Conservation (phyloP, 2,113 vertebrate species). For the Ochotona princeps region DNA sequence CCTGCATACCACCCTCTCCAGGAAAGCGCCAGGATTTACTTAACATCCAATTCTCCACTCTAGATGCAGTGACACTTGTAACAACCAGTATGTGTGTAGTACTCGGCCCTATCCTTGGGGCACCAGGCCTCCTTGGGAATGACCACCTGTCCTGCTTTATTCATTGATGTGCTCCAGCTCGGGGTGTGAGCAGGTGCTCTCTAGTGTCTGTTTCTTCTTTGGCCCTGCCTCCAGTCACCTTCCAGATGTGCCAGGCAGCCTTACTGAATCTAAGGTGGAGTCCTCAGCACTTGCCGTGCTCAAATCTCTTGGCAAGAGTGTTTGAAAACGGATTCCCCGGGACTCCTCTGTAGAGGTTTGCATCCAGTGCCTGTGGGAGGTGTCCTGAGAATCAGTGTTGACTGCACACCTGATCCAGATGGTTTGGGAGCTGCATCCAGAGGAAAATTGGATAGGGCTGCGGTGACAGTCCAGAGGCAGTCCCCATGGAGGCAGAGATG, state of each 20-base stretch:
- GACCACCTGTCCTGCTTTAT: background rate
- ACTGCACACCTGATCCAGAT: background rate
- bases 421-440: background rate
- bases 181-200: background rate
- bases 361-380: background rate
- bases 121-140: background rate
- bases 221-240: background rate
- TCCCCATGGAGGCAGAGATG: background rate
- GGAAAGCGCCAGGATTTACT: background rate
- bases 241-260: background rate
- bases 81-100: background rate
- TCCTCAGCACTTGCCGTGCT: background rate
- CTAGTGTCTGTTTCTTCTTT: background rate
- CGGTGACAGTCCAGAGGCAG: background rate
- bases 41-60: background rate
- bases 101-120: background rate
- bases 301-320: background rate
- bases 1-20: background rate
- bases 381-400: background rate
- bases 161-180: background rate
- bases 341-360: background rate
- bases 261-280: background rate
- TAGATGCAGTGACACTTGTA: background rate
- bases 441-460: background rate
- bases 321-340: background rate